Percentiles rank a stretch among this genome's conserved stretches.
phyloP scores from a whole-genome alignment of 2,797 vertebrate species.

The Takifugu rubripes region DNA sequence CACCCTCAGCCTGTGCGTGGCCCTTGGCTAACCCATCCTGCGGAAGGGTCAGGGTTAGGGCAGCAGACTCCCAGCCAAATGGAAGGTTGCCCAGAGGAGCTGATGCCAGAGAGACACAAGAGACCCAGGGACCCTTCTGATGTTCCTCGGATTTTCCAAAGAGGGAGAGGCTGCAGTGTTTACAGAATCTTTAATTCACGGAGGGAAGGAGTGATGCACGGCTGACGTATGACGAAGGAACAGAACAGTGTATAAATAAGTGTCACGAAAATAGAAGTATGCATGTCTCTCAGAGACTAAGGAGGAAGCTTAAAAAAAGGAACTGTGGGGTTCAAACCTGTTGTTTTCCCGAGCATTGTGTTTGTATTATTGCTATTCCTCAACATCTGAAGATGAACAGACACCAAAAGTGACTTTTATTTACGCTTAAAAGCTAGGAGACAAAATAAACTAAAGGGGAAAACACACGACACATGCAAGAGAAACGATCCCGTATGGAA shows the following conservation, averaged over 20 bases:
- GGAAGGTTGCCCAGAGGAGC: conserved; percentile 66
- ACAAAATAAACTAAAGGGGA: neutral
- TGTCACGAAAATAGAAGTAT: conserved; percentile 57
- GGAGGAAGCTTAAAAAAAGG: conserved; percentile 39
- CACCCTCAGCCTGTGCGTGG: conserved; percentile 60
- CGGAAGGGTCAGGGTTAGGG: conserved; percentile 75
- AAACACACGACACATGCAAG: conserved; percentile 7
- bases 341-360: neutral
- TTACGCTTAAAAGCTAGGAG: neutral
- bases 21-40: conserved; percentile 75
- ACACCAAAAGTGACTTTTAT: conserved; percentile 4
- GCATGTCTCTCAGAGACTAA: conserved; percentile 57
- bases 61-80: conserved; percentile 68
- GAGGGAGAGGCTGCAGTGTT: conserved; percentile 68
- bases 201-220: conserved; percentile 35
- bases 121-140: conserved; percentile 62
- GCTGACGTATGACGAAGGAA: conserved; percentile 47
- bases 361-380: conserved; percentile 1
- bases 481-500: conserved; percentile 1
- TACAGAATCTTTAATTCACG: conserved; percentile 64
- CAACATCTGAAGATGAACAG: conserved; percentile 7
- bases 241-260: conserved; percentile 56
- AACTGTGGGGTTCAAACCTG: conserved; percentile 9
- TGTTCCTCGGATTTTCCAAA: conserved; percentile 62
- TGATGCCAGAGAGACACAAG: conserved; percentile 53